These are phyloP conservation scores for Ceyx melanurus DNA, from an alignment of 2,113 vertebrate genomes.

Conservation along the genomic window DNA sequence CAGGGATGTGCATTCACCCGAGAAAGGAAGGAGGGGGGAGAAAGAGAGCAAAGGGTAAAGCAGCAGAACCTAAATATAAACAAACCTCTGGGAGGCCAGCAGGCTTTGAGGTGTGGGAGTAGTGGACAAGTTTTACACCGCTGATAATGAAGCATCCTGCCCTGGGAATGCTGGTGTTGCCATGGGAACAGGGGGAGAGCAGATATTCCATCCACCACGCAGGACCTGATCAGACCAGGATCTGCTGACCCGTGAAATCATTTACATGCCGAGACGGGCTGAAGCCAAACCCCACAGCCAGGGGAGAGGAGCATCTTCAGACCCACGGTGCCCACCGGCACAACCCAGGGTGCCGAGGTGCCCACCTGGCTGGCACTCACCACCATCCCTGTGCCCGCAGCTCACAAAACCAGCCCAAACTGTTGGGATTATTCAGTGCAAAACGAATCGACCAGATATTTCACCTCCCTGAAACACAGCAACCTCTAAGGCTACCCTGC, in stretches of 20 bases:
- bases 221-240: fast-evolving
- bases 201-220: not conserved
- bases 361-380: fast-evolving
- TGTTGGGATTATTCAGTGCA: not conserved
- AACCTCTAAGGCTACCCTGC: not conserved
- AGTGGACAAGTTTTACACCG: not conserved
- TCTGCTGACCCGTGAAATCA: not conserved
- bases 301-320: not conserved
- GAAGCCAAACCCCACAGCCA: not conserved
- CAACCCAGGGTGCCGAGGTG: not conserved
- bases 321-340: fast-evolving
- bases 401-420: not conserved
- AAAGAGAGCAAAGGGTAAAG: not conserved
- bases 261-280: not conserved
- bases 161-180: not conserved
- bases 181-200: not conserved
- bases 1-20: not conserved
- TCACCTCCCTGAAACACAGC: not conserved
- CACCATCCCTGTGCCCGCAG: fast-evolving
- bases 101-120: not conserved
- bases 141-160: not conserved
- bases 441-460: not conserved
- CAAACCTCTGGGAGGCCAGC: not conserved
- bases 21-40: not conserved
- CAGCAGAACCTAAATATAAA: not conserved